Evolutionary conservation across 2,888 invertebrate species (phyloP), one percentile per base, ranked within the genome.

Genomic region (Hydrotaea diabolus): DNA sequence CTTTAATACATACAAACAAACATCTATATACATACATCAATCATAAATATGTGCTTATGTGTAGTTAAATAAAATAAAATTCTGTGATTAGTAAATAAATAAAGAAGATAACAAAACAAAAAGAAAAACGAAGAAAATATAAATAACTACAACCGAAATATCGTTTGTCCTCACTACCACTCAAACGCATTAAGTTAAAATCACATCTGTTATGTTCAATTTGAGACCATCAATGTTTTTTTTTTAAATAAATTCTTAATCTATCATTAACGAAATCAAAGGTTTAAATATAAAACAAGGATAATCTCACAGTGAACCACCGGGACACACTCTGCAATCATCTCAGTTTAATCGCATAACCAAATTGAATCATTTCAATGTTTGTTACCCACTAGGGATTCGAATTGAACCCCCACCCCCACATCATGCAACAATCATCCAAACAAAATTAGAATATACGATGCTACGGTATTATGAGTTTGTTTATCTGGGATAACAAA

Each of bases 21-120:
- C 39, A 39, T 39, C n/a, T n/a, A 43, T 43, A 66, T 43, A 39
- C 8, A 66, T 43, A 66, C 21, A 46, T 62, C 69, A 43, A 43
- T 69, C 69, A 69, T 74, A 15, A 31, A 79, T 79, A 75, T 77
- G 64, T 85, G 78, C 81, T 85, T 85, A 85, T 77, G 76, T 69
- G 81, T 85, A 85, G 81, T 85, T 84, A 85, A 26, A 69, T 71
- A 59, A 77, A 53, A 82, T 72, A 71, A 85, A 83, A 80, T 81
- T 83, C 85, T 85, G 83, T 83, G 83, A 83, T 81, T 80, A 85
- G 80, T 75, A 80, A 79, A 77, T 57, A 69, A 77, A 76, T 69
- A 76, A 77, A 77, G 15, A 78, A 31, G 59, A 77, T 13, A 43
- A 57, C 2, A 31, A 64, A 31, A 71, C 77, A 49, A 57, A 57